Evolutionary conservation across 2,888 invertebrate species (phyloP), one percentile per base, ranked within the genome.

Genomic region (Nipponacmea schrenckii): DNA sequence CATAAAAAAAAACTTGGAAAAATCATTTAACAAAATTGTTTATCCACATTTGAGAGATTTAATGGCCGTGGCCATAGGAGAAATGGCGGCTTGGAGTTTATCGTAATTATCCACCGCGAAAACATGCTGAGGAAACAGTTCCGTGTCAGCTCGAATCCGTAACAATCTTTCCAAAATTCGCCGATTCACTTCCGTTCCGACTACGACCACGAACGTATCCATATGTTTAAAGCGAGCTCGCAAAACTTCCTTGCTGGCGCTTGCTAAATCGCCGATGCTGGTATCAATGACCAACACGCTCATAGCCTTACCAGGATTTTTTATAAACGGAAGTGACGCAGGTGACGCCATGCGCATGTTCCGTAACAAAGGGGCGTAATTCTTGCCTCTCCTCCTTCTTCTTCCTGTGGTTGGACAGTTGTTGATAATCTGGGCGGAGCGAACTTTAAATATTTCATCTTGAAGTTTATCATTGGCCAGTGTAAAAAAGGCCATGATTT

Each of bases 171-270:
- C 56, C 10, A 62, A 24, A 50, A 39, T 56, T 17, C 50, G 39
- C 27, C 20, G 20, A 27, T 39, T 39, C 14, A 31, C 31, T 44
- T n/a, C 39, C 12, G 62, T 56, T 56, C 68, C 62, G 31, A 68
- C 56, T n/a, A 50, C 56, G n/a, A 68, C 68, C n/a, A 68, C 39
- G 20, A 68, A 50, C 10, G 62, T 31, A n/a, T 62, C 56, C n/a
- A 68, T 56, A 15, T 24, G 56, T n/a, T 26, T 56, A 62, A 68
- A 68, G 24, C 27, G 20, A 56, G 68, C 68, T 26, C 68, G 62
- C n/a, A 50, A 39, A 15, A 68, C 68, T 50, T 68, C 68, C 7
- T 17, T 68, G 24, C 27, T 50, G 39, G 68, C 17, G 20, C 39
- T 50, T 5, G 50, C 50, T 2, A 56, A 24, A 31, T 68, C 68